These are phyloP conservation scores for Microctonus brassicae DNA, from an alignment of 2,888 invertebrate genomes.

Conservation along the genomic window DNA sequence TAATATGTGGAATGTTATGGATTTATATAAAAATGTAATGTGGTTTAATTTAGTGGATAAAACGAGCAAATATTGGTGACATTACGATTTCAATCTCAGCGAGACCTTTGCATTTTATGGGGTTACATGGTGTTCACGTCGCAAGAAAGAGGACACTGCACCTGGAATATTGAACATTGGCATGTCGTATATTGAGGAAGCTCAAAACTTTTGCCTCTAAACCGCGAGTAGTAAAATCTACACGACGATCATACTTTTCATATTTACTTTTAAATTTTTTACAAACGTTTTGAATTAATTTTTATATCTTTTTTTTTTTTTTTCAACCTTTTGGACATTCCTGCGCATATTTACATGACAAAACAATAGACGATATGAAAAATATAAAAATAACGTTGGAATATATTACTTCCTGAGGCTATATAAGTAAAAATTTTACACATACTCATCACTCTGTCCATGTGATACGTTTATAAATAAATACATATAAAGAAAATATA, in stretches of 20 bases:
- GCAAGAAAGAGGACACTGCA: conserved; percentile 7
- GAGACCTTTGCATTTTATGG: conserved; percentile 57
- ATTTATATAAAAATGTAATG: conserved; percentile 12
- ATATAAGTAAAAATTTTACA: background rate
- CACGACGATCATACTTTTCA: conserved; percentile 7
- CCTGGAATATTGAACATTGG: conserved; percentile 52
- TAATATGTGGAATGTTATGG: background rate
- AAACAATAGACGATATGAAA: background rate
- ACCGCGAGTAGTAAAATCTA: conserved; percentile 20
- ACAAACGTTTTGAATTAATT: conserved; percentile 36
- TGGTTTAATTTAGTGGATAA: background rate
- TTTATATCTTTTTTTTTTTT: conserved; percentile 23
- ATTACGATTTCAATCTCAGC: conserved; percentile 62
- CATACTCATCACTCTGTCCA: background rate
- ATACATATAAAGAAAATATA: background rate
- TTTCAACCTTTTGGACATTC: background rate
- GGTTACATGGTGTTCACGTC: conserved; percentile 26
- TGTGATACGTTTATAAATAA: background rate
- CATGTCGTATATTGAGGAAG: conserved; percentile 26
- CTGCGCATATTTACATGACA: background rate
- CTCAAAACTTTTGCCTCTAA: conserved; percentile 4
- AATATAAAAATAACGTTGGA: conserved; percentile 8
- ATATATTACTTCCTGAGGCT: conserved; percentile 16
- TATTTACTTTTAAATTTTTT: background rate
- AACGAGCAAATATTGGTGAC: conserved; percentile 40